These are phyloP conservation scores for Netelia inedita DNA, from an alignment of 2,888 invertebrate species.

Conservation along the genomic window DNA sequence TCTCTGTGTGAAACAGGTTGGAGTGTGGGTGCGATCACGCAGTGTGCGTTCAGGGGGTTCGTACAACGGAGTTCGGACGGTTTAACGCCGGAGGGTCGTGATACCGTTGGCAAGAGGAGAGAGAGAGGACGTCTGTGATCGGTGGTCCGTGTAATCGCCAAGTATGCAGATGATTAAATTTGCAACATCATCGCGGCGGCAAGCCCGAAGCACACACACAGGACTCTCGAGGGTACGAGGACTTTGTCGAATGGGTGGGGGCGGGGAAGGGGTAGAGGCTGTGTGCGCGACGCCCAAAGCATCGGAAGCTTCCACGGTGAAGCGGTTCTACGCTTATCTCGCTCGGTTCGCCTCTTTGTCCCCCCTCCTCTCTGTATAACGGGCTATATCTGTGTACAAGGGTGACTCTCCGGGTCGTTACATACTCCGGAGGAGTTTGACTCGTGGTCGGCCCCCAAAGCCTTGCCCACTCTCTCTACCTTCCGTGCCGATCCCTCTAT, in stretches of 20 bases:
- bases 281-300: conserved; percentile 59
- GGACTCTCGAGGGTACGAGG: conserved; percentile 71
- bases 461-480: conserved; percentile 39
- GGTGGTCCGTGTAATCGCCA: conserved; percentile 85
- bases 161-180: conserved; percentile 86
- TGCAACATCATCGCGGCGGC: conserved; percentile 85
- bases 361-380: background rate
- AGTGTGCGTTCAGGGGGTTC: conserved; percentile 40
- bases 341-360: conserved; percentile 48
- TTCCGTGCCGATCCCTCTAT: conserved; percentile 43
- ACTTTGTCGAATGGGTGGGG: conserved; percentile 16
- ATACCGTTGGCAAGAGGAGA: conserved; percentile 46
- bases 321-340: conserved; percentile 54
- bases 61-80: conserved; percentile 68
- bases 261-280: conserved; percentile 23
- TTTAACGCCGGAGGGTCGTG: conserved; percentile 75
- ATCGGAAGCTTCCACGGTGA: conserved; percentile 50
- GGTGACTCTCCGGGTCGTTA: conserved; percentile 72
- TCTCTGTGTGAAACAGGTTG: background rate
- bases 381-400: conserved; percentile 26
- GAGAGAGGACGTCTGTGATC: conserved; percentile 83
- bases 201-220: conserved; percentile 78
- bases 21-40: conserved; percentile 4
- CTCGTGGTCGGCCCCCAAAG: conserved; percentile 80
- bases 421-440: conserved; percentile 77